phyloP scores from a whole-genome alignment of 2,888 invertebrate species.

The Lasioglossum malachurum region DNA sequence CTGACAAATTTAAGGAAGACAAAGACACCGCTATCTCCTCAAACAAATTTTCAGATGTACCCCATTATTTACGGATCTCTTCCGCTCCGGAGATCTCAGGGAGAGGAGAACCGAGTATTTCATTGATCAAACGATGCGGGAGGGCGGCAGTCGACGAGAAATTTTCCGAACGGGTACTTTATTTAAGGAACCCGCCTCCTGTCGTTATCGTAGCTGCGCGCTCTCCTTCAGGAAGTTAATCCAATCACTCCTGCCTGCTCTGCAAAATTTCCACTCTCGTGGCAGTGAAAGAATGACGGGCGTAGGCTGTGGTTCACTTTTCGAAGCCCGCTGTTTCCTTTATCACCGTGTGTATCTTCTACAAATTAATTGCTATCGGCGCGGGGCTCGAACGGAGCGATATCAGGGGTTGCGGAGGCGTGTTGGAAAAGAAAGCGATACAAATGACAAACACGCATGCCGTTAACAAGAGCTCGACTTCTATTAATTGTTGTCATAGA shows the following conservation, averaged over 20 bases:
- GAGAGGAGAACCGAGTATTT: neutral
- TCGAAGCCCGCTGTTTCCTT: slow-evolving; percentile 62
- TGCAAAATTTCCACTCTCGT: slow-evolving; percentile 65
- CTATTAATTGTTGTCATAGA: slow-evolving; percentile 10
- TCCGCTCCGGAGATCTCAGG: neutral
- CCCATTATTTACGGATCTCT: neutral
- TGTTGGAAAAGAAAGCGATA: neutral
- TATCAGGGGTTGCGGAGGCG: neutral
- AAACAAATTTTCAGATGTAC: neutral
- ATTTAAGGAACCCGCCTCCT: slow-evolving; percentile 59
- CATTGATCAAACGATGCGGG: neutral
- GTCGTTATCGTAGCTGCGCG: slow-evolving; percentile 60
- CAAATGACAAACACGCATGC: neutral
- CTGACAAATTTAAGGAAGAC: neutral
- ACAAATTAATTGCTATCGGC: slow-evolving; percentile 37
- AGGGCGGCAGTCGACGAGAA: slow-evolving; percentile 15
- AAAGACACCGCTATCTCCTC: neutral
- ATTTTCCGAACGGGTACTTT: slow-evolving; percentile 55
- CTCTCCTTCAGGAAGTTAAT: slow-evolving; percentile 64
- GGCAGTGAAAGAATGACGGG: slow-evolving; percentile 43
- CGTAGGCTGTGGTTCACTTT: slow-evolving; percentile 50
- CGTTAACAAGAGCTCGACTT: neutral
- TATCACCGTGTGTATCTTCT: slow-evolving; percentile 47
- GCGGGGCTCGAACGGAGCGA: neutral
- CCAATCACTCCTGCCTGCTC: slow-evolving; percentile 63